These are phyloP conservation scores for Emydocephalus ijimae DNA, from an alignment of 2,113 vertebrate species.

Conservation along the genomic window DNA sequence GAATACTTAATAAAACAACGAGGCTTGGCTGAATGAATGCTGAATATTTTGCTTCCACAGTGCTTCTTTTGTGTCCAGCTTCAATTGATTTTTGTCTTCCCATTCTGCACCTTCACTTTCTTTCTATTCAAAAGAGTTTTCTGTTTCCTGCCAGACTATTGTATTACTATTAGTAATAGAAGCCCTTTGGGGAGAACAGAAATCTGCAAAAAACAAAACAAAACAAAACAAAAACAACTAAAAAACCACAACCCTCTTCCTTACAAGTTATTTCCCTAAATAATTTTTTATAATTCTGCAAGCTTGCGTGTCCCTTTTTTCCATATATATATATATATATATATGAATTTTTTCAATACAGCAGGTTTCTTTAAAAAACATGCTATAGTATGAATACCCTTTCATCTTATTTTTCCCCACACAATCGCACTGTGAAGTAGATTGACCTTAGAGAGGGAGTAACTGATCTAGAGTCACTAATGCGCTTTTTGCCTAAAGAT, in stretches of 20 bases:
- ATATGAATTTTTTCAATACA: neutral
- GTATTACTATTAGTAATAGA: slow-evolving; percentile 59
- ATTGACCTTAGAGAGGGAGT: neutral
- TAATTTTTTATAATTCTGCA: neutral
- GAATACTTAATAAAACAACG: slow-evolving; percentile 42
- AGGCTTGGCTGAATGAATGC: slow-evolving; percentile 18
- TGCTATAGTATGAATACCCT: neutral
- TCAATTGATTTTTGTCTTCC: slow-evolving; percentile 64
- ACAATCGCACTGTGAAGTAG: neutral
- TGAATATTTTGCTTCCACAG: slow-evolving; percentile 49
- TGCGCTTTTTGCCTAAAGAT: neutral
- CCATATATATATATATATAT: too few relatives aligned
- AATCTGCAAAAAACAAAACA: slow-evolving; percentile 38
- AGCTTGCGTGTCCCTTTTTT: neutral
- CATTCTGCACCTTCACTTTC: slow-evolving; percentile 62
- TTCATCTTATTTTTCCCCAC: neutral
- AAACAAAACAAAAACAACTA: slow-evolving; percentile 9
- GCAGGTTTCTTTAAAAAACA: neutral
- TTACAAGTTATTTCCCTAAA: neutral
- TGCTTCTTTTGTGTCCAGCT: slow-evolving; percentile 60
- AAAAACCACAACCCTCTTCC: neutral
- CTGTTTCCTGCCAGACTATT: slow-evolving; percentile 70
- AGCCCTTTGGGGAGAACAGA: slow-evolving; percentile 56
- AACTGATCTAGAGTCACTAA: neutral
- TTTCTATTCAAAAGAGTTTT: slow-evolving; percentile 71